Base-by-base conservation (phyloP, 2,113 vertebrate genomes). In the Ploceus nigricollis region DNA sequence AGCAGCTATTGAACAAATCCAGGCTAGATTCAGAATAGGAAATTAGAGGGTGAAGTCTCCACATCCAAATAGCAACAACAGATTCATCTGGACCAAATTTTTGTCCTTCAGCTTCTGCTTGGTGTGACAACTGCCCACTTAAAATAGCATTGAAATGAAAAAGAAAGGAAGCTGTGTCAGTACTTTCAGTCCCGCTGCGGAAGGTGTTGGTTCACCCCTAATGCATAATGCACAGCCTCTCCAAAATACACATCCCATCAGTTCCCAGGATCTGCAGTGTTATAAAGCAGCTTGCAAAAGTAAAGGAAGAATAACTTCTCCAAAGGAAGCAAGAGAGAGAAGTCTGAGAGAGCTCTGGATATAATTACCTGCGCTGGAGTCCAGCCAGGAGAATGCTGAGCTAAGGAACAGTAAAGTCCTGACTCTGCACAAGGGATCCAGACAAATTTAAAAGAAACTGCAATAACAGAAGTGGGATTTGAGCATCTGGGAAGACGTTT, bases 381-480 rank as follows among this genome's bases (percentile, higher is more conserved):
- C 39, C 24, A 44, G 97, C 93, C 94, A 94, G 91, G 76, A 87
- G 50, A 84, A n/a, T 53, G 94, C 80, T 93, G 89, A 79, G 40
- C 47, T 82, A 69, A 95, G 94, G 81, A 93, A 89, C 84, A 93
- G 92, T 72, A 79, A 96, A 96, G 82, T 92, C 94, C 77, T 92
- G 88, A 94, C 68, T 89, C 93, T 72, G 92, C 94, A 85, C 60
- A 57, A 94, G 90, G 81, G 82, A 92, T 73, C 78, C 81, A 89
- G 73, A 65, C 93, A 87, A 78, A 95, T 94, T 83, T 88, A 39
- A 95, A 95, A 97, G 95, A 90, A 97, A 96, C 78, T 82, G 84
- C 84, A 96, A 78, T 94, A 72, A 75, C 84, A 89, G 90, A 87
- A 93, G 71, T 51, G 66, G 54, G 56, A 77, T 96, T 94, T 95